Conservation (phyloP, 2,797 vertebrate genomes). For the Coregonus ussuriensis region DNA sequence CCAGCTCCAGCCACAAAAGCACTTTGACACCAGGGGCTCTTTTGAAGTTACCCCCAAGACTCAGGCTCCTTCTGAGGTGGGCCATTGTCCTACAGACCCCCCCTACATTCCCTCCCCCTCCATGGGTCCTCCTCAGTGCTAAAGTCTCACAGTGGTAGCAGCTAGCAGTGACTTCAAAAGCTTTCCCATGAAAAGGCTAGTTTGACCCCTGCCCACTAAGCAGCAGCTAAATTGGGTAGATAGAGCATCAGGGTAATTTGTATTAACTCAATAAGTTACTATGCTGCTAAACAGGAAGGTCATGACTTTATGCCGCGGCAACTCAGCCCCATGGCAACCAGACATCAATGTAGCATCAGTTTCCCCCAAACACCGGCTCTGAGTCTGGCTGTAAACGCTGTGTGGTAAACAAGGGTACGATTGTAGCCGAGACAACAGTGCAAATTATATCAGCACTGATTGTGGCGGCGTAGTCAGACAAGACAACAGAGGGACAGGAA, state of each 20-base stretch:
- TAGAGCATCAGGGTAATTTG: constrained; percentile 98
- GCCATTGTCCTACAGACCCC: constrained; percentile 73
- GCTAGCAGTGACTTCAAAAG: constrained; percentile 95
- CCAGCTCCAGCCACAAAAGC: constrained; percentile 76
- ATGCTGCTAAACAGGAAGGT: constrained; percentile 94
- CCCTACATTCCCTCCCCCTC: constrained; percentile 70
- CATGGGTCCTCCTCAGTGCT: constrained; percentile 74
- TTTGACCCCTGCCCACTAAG: constrained; percentile 93
- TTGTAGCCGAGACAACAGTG: constrained; percentile 85
- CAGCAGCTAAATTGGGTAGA: constrained; percentile 89
- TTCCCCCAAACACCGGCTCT: constrained; percentile 85
- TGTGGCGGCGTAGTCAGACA: constrained; percentile 46
- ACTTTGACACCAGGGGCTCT: constrained; percentile 80
- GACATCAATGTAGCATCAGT: constrained; percentile 93
- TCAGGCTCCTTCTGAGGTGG: constrained; percentile 78
- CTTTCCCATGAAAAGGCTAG: constrained; percentile 85
- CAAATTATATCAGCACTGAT: constrained; percentile 75
- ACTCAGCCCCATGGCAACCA: constrained; percentile 90
- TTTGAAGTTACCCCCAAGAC: constrained; percentile 86
- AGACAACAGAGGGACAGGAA: constrained; percentile 81
- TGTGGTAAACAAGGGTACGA: constrained; percentile 88
- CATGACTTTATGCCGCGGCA: constrained; percentile 80
- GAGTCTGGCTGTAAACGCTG: constrained; percentile 76
- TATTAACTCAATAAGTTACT: constrained; percentile 99
- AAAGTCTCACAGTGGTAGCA: constrained; percentile 82